Percentiles rank a stretch among this genome's conserved stretches.
These are phyloP conservation scores for Trachymyrmex septentrionalis DNA, from an alignment of 1,140 invertebrate species.

Conservation along the genomic window DNA sequence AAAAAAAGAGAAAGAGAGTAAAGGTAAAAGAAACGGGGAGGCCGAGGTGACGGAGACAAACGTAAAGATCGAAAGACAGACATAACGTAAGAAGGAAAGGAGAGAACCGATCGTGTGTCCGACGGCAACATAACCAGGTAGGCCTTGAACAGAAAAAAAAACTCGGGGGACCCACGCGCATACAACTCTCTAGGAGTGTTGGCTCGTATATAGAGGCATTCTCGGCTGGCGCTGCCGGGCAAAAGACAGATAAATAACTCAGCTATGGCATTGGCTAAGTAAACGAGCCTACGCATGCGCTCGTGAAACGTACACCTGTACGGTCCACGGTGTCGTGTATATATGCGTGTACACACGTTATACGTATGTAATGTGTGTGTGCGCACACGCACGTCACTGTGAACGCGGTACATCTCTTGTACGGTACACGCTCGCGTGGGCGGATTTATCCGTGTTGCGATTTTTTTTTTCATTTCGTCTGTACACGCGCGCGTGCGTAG, in stretches of 20 bases:
- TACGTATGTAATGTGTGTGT: neutral
- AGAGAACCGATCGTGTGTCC: slow-evolving; percentile 68
- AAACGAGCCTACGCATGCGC: slow-evolving; percentile 84
- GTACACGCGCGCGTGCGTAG: neutral
- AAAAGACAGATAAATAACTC: slow-evolving; percentile 86
- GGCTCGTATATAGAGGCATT: slow-evolving; percentile 81
- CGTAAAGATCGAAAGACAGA: slow-evolving; percentile 30
- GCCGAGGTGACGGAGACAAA: slow-evolving; percentile 44
- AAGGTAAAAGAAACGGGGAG: neutral
- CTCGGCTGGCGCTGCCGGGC: slow-evolving; percentile 80
- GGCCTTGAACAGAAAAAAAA: slow-evolving; percentile 76
- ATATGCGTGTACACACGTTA: slow-evolving; percentile 28
- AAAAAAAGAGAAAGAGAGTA: neutral
- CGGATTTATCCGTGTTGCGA: slow-evolving; percentile 65
- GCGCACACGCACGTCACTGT: slow-evolving; percentile 29
- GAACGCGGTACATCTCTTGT: slow-evolving; percentile 46
- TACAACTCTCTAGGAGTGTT: slow-evolving; percentile 74
- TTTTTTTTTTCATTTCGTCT: slow-evolving; percentile 49
- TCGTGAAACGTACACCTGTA: slow-evolving; percentile 80
- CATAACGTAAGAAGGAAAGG: slow-evolving; percentile 42
- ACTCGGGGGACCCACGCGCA: slow-evolving; percentile 71
- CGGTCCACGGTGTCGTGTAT: slow-evolving; percentile 62
- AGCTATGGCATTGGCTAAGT: slow-evolving; percentile 85
- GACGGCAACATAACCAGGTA: slow-evolving; percentile 74
- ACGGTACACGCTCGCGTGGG: slow-evolving; percentile 68